Conservation (phyloP, 1,140 invertebrate species). For the Eumeta japonica region DNA sequence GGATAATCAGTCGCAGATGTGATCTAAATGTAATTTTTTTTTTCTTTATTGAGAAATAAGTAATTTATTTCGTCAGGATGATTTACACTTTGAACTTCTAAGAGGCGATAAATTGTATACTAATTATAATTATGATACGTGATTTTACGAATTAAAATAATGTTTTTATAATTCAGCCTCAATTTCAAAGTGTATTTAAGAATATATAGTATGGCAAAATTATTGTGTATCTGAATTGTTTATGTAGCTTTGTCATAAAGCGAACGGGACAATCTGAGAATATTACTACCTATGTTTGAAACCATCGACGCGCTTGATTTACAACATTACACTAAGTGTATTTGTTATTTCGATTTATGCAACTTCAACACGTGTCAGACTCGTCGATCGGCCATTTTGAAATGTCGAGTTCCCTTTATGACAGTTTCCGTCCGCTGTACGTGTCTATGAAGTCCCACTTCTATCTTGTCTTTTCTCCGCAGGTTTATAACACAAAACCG, state of each 20-base stretch:
- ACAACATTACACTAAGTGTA: too few relatives aligned
- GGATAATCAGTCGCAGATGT: too few relatives aligned
- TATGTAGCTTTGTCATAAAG: slow-evolving; percentile 36
- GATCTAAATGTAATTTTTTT: slow-evolving; percentile 24
- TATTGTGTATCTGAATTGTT: slow-evolving; percentile 20
- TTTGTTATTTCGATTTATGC: too few relatives aligned
- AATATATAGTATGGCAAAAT: slow-evolving; percentile 9
- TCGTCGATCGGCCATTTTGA: too few relatives aligned
- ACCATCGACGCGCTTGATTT: too few relatives aligned
- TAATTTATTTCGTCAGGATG: slow-evolving; percentile 6
- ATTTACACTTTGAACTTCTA: slow-evolving; percentile 18
- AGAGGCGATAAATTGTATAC: slow-evolving; percentile 15
- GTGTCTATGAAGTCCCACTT: too few relatives aligned
- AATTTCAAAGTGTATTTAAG: slow-evolving; percentile 15
- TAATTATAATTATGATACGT: not conserved
- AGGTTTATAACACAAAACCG: slow-evolving; percentile 60
- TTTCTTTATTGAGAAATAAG: slow-evolving; percentile 17
- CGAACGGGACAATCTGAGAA: too few relatives aligned
- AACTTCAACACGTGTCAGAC: too few relatives aligned
- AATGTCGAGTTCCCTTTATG: too few relatives aligned
- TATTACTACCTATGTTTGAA: too few relatives aligned
- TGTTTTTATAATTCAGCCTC: too few relatives aligned
- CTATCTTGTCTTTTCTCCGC: slow-evolving; percentile 55
- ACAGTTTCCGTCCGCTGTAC: too few relatives aligned
- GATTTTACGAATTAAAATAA: slow-evolving; percentile 6